These are phyloP conservation scores for Neuroscelio doddi DNA, from an alignment of 2,888 invertebrate genomes.

Conservation along the genomic window DNA sequence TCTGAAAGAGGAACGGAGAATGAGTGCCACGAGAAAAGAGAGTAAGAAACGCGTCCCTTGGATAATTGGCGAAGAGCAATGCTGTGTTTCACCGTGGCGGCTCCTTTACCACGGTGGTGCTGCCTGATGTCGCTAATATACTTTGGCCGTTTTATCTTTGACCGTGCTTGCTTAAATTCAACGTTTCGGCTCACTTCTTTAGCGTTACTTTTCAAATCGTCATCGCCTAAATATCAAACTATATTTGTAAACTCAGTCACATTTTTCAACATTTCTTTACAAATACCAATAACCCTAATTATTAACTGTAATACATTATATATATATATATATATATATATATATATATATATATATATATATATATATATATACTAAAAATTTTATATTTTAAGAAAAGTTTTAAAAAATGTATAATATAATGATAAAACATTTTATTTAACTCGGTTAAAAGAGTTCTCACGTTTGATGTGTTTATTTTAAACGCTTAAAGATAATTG, in stretches of 20 bases:
- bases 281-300: neutral
- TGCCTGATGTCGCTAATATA: neutral
- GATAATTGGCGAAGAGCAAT: constrained; percentile 63
- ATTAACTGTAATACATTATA: too few relatives aligned
- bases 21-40: constrained; percentile 27
- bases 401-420: too few relatives aligned
- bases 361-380: too few relatives aligned
- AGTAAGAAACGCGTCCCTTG: constrained; percentile 50
- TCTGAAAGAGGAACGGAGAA: constrained; percentile 42
- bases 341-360: too few relatives aligned
- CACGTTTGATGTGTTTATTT: too few relatives aligned
- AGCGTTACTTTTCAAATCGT: neutral
- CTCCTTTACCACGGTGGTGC: constrained; percentile 60
- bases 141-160: neutral
- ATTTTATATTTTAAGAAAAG: too few relatives aligned
- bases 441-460: too few relatives aligned
- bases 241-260: too few relatives aligned
- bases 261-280: neutral
- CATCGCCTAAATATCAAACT: too few relatives aligned
- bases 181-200: neutral
- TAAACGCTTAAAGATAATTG: neutral
- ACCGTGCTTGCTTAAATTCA: neutral
- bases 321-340: too few relatives aligned
- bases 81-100: constrained; percentile 56
- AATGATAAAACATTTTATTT: too few relatives aligned